A percentile compares a stretch with the other conserved stretches of the same genome.
Evolutionary conservation across 2,888 invertebrate genomes (phyloP).

Genomic region (Helleia helle): DNA sequence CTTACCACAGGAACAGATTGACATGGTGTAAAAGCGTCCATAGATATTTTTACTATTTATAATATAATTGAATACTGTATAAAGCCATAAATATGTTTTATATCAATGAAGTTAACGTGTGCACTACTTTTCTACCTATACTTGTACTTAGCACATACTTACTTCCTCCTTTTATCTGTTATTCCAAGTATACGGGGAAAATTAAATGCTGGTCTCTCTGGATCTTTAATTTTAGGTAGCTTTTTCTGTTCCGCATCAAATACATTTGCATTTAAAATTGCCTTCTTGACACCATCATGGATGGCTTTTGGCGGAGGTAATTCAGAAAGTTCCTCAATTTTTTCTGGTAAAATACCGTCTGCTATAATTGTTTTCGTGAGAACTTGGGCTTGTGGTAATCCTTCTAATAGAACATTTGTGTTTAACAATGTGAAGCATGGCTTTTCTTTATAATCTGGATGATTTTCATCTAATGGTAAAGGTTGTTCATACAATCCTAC

Average conservation of each 20-base stretch:
- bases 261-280: conserved; percentile 77
- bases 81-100: no score
- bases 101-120: conserved; percentile 7
- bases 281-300: conserved; percentile 76
- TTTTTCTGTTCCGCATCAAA: conserved; percentile 87
- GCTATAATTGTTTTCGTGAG: conserved; percentile 84
- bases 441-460: conserved; percentile 78
- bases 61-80: no score
- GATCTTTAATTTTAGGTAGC: conserved; percentile 82
- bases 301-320: conserved; percentile 63
- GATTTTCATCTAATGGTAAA: conserved; percentile 66
- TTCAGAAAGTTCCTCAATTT: conserved; percentile 65
- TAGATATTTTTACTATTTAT: no score
- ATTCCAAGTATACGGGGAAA: conserved; percentile 85
- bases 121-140: no score
- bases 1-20: no score
- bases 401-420: conserved; percentile 79
- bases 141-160: no score
- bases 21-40: no score
- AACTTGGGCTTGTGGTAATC: conserved; percentile 84
- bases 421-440: conserved; percentile 76
- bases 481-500: conserved; percentile 56
- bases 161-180: conserved; percentile 80
- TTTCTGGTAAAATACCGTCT: conserved; percentile 75
- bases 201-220: conserved; percentile 79